Conservation (phyloP, 2,888 invertebrate genomes). For the Gastracanthus pulcherrimus region DNA sequence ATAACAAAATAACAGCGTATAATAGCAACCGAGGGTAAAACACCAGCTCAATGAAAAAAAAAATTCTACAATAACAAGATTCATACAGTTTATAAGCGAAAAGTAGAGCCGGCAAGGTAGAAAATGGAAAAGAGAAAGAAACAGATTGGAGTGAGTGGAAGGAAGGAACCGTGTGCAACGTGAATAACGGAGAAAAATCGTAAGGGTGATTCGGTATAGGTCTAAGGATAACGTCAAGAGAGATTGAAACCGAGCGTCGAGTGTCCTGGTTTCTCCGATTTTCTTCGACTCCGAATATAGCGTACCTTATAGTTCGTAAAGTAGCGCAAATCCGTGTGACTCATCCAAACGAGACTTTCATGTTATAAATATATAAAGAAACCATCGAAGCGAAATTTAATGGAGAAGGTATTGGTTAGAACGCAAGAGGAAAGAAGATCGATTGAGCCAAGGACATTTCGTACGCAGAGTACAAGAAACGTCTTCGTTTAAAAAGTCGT, state of each 20-base stretch:
- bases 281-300: constrained; percentile 16
- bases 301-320: constrained; percentile 13
- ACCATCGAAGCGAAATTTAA: constrained; percentile 1
- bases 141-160: background rate
- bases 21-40: constrained; percentile 66
- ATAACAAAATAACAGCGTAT: constrained; percentile 27
- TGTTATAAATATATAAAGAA: constrained; percentile 19
- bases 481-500: constrained; percentile 53
- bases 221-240: constrained; percentile 19
- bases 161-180: constrained; percentile 4
- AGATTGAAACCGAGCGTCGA: constrained; percentile 33
- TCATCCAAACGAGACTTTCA: constrained; percentile 29
- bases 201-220: constrained; percentile 5
- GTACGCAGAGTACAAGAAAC: constrained; percentile 43
- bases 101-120: constrained; percentile 38
- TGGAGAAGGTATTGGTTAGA: background rate
- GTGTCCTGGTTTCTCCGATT: constrained; percentile 41
- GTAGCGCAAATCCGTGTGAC: constrained; percentile 22
- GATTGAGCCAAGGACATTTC: constrained; percentile 28
- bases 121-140: constrained; percentile 30
- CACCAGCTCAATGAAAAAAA: constrained; percentile 70
- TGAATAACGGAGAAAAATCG: constrained; percentile 27
- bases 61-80: constrained; percentile 59
- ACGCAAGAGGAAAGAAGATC: background rate
- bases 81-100: constrained; percentile 43